Percentiles rank a stretch among this genome's conserved stretches.
Conservation (phyloP, 2,797 vertebrate genomes). For the Dipus sagitta region DNA sequence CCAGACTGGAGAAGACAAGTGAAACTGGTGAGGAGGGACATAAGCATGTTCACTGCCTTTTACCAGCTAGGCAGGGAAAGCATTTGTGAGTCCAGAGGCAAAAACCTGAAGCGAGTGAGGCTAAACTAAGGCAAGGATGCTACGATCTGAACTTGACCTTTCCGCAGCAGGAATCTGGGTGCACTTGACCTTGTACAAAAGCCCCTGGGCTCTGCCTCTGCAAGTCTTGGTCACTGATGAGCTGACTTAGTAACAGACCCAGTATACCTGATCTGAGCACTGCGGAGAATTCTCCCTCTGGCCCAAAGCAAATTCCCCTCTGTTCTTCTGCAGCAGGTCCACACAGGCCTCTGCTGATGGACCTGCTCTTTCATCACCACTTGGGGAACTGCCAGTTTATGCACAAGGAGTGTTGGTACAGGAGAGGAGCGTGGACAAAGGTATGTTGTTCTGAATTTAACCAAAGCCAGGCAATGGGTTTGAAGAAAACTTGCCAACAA, state of each 20-base stretch:
- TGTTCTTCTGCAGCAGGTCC: neutral
- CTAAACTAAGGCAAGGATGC: neutral
- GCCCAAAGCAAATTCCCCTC: neutral
- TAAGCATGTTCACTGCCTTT: neutral
- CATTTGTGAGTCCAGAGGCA: neutral
- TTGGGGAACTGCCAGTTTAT: neutral
- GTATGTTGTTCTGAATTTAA: neutral
- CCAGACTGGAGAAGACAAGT: neutral
- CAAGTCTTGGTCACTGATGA: neutral
- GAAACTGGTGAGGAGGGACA: fast-evolving
- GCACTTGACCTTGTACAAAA: neutral
- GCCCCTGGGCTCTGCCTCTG: neutral
- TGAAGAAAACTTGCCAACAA: neutral
- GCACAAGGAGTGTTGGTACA: neutral
- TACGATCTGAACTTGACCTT: neutral
- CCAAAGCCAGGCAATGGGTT: neutral
- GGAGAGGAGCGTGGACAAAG: neutral
- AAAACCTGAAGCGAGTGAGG: neutral
- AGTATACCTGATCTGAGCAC: neutral
- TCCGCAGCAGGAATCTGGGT: neutral
- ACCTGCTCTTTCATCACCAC: neutral
- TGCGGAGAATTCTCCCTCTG: neutral
- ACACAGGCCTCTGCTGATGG: neutral
- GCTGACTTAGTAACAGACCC: neutral
- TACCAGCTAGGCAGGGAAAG: neutral